Base-by-base conservation (phyloP, 2,888 invertebrate species). In the Glyphotaelius pellucidus region DNA sequence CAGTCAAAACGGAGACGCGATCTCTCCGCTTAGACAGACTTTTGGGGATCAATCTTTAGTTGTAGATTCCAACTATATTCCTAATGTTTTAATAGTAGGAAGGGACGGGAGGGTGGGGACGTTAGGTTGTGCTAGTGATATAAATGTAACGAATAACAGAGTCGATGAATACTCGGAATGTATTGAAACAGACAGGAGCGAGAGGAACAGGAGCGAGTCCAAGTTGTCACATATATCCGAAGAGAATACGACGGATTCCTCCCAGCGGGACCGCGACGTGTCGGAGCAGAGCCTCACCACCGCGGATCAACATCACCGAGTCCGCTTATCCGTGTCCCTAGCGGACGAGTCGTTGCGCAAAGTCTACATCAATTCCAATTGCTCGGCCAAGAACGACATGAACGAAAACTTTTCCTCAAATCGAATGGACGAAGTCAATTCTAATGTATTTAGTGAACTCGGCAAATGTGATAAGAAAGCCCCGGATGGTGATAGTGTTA, bases 211-310 rank as follows among this genome's bases (percentile, higher is more conserved):
- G 38, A 93, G 92, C 81, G 93, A 93, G 25, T 92, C 93, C 30
- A 93, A 93, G 30, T 80, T 93, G 38, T 93, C 93, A 12, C 90
- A 93, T 31, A 93, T 93, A 32, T 93, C 93, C 7, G 93, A 93
- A 90, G 93, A 93, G 90, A 93, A 92, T 30, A 89, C 92, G 11
- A 92, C 93, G 2, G 93, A 93, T 67, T 90, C 91, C 31, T 93
- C 93, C 11, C 80, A 80, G 32, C 92, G 91, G 90, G 92, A 93
- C n/a, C 35, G 42, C 25, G 85, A 91, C 42, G 30, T 85, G 9
- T 86, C 86, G 15, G 86, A 86, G 86, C 30, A 30, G 90, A 90
- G 35, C 42, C 67, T 89, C 11, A 42, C 42, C 42, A 42, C 42
- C 11, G 32, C 80, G 19, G 88, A 38, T 9, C 19, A 30, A 9